Percentiles rank a stretch among this genome's conserved stretches.
phyloP scores from a whole-genome alignment of 2,113 vertebrate species.

The Zapus hudsonius region DNA sequence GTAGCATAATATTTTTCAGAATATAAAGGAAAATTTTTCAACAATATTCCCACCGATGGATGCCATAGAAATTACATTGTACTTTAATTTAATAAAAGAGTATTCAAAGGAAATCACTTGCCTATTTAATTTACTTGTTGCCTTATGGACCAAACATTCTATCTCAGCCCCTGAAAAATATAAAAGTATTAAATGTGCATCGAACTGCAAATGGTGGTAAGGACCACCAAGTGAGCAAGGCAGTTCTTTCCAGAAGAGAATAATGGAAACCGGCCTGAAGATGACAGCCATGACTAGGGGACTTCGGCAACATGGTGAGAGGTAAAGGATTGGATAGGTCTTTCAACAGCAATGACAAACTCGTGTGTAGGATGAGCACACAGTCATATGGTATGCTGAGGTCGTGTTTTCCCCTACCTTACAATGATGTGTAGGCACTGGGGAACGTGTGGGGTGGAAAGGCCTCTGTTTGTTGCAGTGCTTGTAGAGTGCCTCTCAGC shows the following conservation, averaged over 20 bases:
- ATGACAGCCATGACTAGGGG: no score
- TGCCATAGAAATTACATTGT: slow-evolving; percentile 29
- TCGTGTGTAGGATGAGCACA: background rate
- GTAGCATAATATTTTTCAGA: background rate
- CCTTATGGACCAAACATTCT: slow-evolving; percentile 5
- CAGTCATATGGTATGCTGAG: background rate
- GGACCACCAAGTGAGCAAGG: background rate
- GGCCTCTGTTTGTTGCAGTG: background rate
- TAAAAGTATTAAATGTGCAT: background rate
- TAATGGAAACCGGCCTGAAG: background rate
- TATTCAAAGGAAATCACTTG: slow-evolving; percentile 7
- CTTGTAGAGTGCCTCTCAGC: background rate
- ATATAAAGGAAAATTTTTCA: background rate
- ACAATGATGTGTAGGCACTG: background rate
- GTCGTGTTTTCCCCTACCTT: no score
- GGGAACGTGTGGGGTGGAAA: background rate
- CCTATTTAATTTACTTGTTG: background rate
- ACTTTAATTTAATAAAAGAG: slow-evolving; percentile 26
- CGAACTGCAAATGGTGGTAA: background rate
- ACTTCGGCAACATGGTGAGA: background rate
- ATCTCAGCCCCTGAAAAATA: background rate
- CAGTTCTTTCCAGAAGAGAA: background rate
- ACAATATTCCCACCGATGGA: background rate
- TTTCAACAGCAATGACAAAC: background rate
- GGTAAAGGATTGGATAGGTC: background rate